phyloP scores from a whole-genome alignment of 1,140 invertebrate genomes.

The Galendromus occidentalis region DNA sequence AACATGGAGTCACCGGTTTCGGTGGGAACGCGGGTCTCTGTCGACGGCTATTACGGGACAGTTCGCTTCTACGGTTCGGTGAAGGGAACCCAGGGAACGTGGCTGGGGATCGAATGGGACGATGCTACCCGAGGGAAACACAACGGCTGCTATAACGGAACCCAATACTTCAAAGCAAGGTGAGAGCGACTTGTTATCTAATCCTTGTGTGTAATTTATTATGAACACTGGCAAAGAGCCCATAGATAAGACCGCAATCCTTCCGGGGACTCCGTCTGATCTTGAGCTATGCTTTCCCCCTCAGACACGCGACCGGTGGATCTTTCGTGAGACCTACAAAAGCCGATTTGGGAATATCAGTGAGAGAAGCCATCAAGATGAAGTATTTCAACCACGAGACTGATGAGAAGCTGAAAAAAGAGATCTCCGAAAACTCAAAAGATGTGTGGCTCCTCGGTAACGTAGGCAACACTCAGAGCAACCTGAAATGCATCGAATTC shows the following conservation, averaged over 20 bases:
- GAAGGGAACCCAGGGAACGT: slow-evolving; percentile 25
- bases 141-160: slow-evolving; percentile 56
- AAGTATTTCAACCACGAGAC: slow-evolving; percentile 14
- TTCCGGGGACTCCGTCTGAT: background rate
- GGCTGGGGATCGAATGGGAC: slow-evolving; percentile 88
- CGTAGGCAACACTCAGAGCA: slow-evolving; percentile 11
- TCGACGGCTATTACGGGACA: background rate
- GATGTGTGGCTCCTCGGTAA: slow-evolving; percentile 16
- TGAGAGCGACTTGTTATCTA: slow-evolving; percentile 25
- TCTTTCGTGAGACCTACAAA: slow-evolving; percentile 17
- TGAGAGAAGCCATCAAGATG: slow-evolving; percentile 13
- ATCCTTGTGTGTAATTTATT: background rate
- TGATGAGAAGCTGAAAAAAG: background rate
- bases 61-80: background rate
- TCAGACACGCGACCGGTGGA: slow-evolving; percentile 15
- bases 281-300: background rate
- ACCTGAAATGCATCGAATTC: slow-evolving; percentile 16
- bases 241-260: background rate
- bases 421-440: background rate
- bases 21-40: background rate
- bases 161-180: slow-evolving; percentile 59
- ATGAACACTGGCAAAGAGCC: background rate
- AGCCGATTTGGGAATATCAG: slow-evolving; percentile 16
- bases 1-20: background rate
- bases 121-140: slow-evolving; percentile 65